Conservation (phyloP, 2,113 vertebrate genomes). For the Eurystomus gularis region DNA sequence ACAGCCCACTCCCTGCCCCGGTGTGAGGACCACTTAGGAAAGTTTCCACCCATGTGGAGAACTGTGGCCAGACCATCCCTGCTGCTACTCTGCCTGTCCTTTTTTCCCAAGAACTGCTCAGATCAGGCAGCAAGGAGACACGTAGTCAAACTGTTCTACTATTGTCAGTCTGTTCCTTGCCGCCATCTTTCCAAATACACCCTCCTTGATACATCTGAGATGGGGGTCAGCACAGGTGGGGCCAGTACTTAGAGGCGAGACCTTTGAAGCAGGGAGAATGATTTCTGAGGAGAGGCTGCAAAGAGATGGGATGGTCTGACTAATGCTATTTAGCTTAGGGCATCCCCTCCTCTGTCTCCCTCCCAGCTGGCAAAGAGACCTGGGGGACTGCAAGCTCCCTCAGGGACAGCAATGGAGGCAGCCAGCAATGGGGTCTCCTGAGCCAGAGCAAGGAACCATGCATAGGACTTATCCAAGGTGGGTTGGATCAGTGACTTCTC, state of each 20-base stretch:
- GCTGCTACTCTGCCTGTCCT: not conserved
- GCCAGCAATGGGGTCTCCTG: not conserved
- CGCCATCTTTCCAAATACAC: not conserved
- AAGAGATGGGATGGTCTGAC: not conserved
- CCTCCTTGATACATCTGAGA: not conserved
- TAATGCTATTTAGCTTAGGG: not conserved
- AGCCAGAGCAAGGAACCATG: not conserved
- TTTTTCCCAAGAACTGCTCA: not conserved
- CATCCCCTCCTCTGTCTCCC: not conserved
- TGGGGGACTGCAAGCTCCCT: not conserved
- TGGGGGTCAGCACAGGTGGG: not conserved
- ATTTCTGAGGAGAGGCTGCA: not conserved
- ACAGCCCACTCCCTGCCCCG: not conserved
- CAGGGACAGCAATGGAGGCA: not conserved
- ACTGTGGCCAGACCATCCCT: not conserved
- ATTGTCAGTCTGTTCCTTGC: not conserved
- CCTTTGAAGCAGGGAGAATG: accelerated
- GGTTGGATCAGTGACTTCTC: not conserved
- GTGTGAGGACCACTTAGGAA: not conserved
- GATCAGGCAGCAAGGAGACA: not conserved
- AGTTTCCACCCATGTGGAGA: not conserved
- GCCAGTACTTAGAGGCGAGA: not conserved
- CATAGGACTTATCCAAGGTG: accelerated
- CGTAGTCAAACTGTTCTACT: not conserved
- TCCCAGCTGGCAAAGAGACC: not conserved